Percentiles rank a stretch among this genome's conserved stretches.
Conservation (phyloP, 1,140 invertebrate genomes). For the Camponotus vicinus region DNA sequence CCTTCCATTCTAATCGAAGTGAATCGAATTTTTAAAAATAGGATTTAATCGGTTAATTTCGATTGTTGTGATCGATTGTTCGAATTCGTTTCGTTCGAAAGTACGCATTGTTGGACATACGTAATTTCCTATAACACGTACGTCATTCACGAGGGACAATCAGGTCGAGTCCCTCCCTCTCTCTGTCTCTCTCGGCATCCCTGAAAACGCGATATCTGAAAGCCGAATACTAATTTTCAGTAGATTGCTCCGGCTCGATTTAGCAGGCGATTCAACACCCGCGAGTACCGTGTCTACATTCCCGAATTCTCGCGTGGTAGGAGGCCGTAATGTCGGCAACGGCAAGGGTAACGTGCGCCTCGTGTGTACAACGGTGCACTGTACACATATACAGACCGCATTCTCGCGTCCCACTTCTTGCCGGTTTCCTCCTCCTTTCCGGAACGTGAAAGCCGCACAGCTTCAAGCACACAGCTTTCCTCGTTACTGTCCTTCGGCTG, state of each 20-base stretch:
- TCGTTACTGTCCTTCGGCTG: conserved; percentile 37
- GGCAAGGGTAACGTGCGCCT: conserved; percentile 62
- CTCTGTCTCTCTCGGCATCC: background rate
- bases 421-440: conserved; percentile 62
- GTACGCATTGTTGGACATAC: background rate
- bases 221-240: conserved; percentile 66
- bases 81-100: background rate
- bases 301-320: conserved; percentile 72
- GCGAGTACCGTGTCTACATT: conserved; percentile 59
- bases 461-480: conserved; percentile 21
- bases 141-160: conserved; percentile 50
- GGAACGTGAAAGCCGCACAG: conserved; percentile 40
- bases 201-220: conserved; percentile 45
- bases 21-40: background rate
- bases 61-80: background rate
- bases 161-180: conserved; percentile 1
- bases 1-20: background rate
- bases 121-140: conserved; percentile 21
- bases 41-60: no score
- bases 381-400: conserved; percentile 65
- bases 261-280: conserved; percentile 58
- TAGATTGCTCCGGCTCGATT: conserved; percentile 63
- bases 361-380: conserved; percentile 62
- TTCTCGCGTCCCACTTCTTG: conserved; percentile 71
- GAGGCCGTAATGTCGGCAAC: conserved; percentile 71